Conservation (phyloP, 2,797 vertebrate species). For the Amniataba percoides region DNA sequence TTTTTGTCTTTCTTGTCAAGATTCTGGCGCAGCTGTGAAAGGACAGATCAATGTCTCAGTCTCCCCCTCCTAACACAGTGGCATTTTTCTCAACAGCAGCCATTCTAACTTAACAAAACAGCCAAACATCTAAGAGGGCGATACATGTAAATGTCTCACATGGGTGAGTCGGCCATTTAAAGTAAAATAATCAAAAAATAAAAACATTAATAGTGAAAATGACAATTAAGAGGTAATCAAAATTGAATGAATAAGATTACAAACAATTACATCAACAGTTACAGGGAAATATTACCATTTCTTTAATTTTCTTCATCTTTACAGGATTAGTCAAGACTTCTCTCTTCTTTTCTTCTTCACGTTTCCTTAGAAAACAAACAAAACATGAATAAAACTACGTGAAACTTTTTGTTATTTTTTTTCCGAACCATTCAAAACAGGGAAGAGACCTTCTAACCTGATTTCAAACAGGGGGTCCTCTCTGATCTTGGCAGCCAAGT, state of each 20-base stretch:
- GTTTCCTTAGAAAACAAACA: constrained; percentile 86
- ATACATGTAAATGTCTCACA: neutral
- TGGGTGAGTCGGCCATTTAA: neutral
- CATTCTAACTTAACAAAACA: neutral
- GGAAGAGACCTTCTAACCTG: constrained; percentile 80
- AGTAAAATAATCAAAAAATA: neutral
- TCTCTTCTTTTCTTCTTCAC: constrained; percentile 95
- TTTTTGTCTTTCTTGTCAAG: constrained; percentile 89
- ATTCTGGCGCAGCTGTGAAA: constrained; percentile 90
- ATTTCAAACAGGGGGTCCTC: constrained; percentile 97
- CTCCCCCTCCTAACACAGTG: neutral
- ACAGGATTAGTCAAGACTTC: constrained; percentile 95
- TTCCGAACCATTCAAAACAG: neutral
- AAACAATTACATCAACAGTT: neutral
- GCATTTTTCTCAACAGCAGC: neutral
- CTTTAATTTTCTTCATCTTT: constrained; percentile 98
- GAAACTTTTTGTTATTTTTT: neutral
- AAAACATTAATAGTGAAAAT: neutral
- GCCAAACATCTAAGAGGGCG: neutral
- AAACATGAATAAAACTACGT: neutral
- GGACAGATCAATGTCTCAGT: neutral
- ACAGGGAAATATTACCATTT: constrained; percentile 83
- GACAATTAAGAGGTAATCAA: neutral
- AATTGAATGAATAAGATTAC: fast-evolving
- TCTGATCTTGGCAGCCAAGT: constrained; percentile 95